These are phyloP conservation scores for Notolabrus celidotus DNA, from an alignment of 2,797 vertebrate genomes.

Conservation along the genomic window DNA sequence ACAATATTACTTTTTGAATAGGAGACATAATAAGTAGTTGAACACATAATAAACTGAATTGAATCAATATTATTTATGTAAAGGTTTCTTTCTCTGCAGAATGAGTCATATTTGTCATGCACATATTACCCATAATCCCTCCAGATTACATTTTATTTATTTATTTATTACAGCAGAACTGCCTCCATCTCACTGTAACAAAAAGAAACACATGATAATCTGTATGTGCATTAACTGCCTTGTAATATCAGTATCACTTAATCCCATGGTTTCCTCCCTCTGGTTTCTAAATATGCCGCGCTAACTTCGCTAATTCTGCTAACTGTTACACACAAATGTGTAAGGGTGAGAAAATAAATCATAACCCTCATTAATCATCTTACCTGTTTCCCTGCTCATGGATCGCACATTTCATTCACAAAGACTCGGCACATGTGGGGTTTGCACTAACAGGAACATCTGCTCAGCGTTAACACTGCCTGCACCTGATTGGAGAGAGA, in stretches of 20 bases:
- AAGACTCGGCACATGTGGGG: conserved; percentile 56
- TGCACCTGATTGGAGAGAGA: conserved; percentile 61
- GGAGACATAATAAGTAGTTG: neutral
- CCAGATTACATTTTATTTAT: too few species aligned
- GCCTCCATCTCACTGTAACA: neutral
- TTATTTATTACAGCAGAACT: too few species aligned
- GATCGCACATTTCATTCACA: conserved; percentile 46
- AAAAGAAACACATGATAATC: neutral
- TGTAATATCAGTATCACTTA: conserved; percentile 5
- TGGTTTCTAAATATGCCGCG: conserved; percentile 19
- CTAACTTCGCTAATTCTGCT: conserved; percentile 21
- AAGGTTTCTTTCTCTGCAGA: neutral
- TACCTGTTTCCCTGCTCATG: conserved; percentile 31
- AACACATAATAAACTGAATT: neutral
- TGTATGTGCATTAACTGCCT: neutral
- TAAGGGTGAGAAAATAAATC: conserved; percentile 21
- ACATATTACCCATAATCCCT: too few species aligned
- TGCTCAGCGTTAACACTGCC: conserved; percentile 67
- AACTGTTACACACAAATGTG: conserved; percentile 5
- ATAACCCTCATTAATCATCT: conserved; percentile 27
- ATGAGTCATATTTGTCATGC: too few species aligned
- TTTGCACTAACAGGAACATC: conserved; percentile 69
- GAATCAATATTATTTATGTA: neutral
- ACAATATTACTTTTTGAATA: neutral
- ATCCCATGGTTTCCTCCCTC: neutral